Evolutionary conservation across 2,888 invertebrate genomes (phyloP).

Genomic region (Cistogaster globosa): DNA sequence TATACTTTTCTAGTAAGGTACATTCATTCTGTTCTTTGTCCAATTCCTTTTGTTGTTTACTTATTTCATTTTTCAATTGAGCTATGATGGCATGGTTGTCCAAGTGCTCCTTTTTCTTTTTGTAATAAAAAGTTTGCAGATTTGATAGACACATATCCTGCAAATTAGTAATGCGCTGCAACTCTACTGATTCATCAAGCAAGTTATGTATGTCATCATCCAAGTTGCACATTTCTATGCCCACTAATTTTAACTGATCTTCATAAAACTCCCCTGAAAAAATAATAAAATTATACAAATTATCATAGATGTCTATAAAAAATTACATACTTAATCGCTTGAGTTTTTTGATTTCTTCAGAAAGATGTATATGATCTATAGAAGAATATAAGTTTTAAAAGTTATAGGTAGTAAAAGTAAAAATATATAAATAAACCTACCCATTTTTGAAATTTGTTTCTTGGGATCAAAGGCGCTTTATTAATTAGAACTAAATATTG

Average conservation of each 20-base stretch:
- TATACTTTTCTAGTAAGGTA: slow-evolving; percentile 76
- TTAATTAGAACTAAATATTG: no score
- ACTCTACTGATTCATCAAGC: slow-evolving; percentile 76
- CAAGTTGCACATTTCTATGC: slow-evolving; percentile 78
- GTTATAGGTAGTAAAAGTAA: background rate
- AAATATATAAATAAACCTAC: slow-evolving; percentile 8
- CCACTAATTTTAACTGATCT: slow-evolving; percentile 76
- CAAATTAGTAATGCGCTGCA: slow-evolving; percentile 76
- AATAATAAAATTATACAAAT: background rate
- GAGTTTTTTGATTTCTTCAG: slow-evolving; percentile 64
- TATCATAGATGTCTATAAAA: background rate
- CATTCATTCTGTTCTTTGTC: slow-evolving; percentile 75
- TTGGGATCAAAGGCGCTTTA: no score
- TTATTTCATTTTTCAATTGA: slow-evolving; percentile 74
- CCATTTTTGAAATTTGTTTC: slow-evolving; percentile 10
- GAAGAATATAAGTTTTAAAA: background rate
- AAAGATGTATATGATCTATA: slow-evolving; percentile 49
- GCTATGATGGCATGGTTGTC: slow-evolving; percentile 72
- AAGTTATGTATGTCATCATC: slow-evolving; percentile 76
- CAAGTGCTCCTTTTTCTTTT: slow-evolving; percentile 76
- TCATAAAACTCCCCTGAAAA: slow-evolving; percentile 78
- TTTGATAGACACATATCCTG: slow-evolving; percentile 75
- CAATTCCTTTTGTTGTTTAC: slow-evolving; percentile 74
- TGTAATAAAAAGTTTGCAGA: slow-evolving; percentile 77
- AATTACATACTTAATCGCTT: slow-evolving; percentile 52